Evolutionary conservation across 2,888 invertebrate genomes (phyloP), one percentile per base, ranked within the genome.

Genomic region (Eupeodes luniger): DNA sequence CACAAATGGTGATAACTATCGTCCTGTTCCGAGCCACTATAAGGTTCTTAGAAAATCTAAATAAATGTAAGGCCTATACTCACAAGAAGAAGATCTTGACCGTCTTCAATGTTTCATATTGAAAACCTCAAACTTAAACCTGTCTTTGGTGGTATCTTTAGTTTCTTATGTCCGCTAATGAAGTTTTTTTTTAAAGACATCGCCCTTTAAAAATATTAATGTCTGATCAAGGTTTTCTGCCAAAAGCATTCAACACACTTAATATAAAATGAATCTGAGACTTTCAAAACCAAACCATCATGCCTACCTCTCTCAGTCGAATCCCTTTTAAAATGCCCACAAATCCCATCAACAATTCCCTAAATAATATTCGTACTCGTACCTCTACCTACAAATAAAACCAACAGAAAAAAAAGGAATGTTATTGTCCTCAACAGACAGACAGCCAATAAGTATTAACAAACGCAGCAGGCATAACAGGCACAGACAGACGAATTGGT

Each of bases 371-470:
- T 7, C 40, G 10, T 47, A 47, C 47, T 7, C 40, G 10, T 47
- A 47, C 47, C n/a, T 16, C 51, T 40, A 51, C 53, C 40, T 59
- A n/a, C 19, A 66, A 19, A 4, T 16, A 53, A 77, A 61, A 67
- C 59, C 51, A 72, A 40, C 66, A 44, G 27, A 27, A 27, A 14
- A 55, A 51, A 78, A 69, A 61, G 69, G 69, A 61, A 84, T 81
- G 81, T 81, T 84, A 88, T 81, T 88, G 88, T 88, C 88, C 87
- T 77, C 77, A 77, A 88, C 84, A 83, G 87, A 83, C 72, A 87
- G 77, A 83, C 85, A 75, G 55, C 16, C 64, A 69, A 40, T 9
- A 5, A 40, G 9, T 40, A 40, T 64, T 66, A 69, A 84, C 69
- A 51, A 76, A 77, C 75, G 61, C 82, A 83, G 79, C 59, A 72